Conservation (phyloP, 2,888 invertebrate genomes). For the Troides oblongomaculatus region DNA sequence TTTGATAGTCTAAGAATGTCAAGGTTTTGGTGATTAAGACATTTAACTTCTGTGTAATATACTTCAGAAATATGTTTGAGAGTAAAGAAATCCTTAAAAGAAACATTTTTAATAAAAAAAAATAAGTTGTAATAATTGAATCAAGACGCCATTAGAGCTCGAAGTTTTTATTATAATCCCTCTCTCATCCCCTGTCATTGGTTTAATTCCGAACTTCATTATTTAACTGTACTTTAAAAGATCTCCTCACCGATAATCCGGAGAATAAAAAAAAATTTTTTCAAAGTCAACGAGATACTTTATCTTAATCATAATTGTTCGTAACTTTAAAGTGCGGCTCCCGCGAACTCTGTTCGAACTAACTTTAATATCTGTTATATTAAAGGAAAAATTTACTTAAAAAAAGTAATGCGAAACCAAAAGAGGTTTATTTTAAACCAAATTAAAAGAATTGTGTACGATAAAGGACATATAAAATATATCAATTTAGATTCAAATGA, state of each 20-base stretch:
- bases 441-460: too few relatives aligned
- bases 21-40: too few relatives aligned
- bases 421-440: too few relatives aligned
- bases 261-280: neutral
- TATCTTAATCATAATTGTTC: constrained; percentile 21
- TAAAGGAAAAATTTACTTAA: neutral
- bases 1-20: too few relatives aligned
- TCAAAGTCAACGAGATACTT: constrained; percentile 17
- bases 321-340: constrained; percentile 1
- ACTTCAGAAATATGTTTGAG: too few relatives aligned
- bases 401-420: too few relatives aligned
- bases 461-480: neutral
- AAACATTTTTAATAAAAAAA: neutral
- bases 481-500: constrained; percentile 11
- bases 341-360: constrained; percentile 4
- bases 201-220: neutral
- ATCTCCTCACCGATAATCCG: neutral
- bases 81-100: neutral
- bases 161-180: neutral
- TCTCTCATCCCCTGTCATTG: neutral
- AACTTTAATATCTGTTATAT: constrained; percentile 4
- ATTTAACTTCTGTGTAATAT: too few relatives aligned
- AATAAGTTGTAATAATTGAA: neutral
- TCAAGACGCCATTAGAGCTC: neutral
- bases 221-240: neutral